Evolutionary conservation across 2,113 vertebrate genomes (phyloP).

Genomic region (Aspidoscelis tigris): DNA sequence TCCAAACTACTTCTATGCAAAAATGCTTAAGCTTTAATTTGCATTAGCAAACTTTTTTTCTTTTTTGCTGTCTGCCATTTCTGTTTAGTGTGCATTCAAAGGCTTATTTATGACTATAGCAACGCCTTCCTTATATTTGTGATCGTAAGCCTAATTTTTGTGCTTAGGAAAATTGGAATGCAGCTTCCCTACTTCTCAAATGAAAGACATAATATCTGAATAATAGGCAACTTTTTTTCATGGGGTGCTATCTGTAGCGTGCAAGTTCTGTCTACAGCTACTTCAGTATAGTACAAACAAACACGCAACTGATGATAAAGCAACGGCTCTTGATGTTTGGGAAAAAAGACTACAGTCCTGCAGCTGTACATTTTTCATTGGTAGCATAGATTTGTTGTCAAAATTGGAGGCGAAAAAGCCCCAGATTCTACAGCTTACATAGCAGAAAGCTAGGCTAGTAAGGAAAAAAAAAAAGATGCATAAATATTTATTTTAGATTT

Average conservation of each 20-base stretch:
- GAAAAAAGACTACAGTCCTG: slow-evolving; percentile 38
- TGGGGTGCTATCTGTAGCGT: not conserved
- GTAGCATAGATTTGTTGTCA: not conserved
- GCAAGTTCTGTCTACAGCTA: not conserved
- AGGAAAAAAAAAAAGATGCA: not conserved
- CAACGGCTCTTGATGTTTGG: not conserved
- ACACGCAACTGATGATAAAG: slow-evolving; percentile 9
- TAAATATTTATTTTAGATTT: slow-evolving; percentile 10
- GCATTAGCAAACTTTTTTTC: not conserved
- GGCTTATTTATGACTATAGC: not conserved
- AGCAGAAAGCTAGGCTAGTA: not conserved
- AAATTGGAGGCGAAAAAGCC: not conserved
- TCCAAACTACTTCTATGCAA: not conserved
- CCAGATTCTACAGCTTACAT: not conserved
- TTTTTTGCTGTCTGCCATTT: not conserved
- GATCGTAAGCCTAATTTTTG: not conserved
- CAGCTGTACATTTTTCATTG: slow-evolving; percentile 17
- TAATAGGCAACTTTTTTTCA: not conserved
- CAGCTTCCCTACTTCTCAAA: not conserved
- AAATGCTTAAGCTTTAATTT: not conserved
- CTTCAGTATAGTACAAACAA: fast-evolving
- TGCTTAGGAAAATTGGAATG: not conserved
- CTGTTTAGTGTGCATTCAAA: not conserved
- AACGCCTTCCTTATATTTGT: not conserved
- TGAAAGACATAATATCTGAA: not conserved